Percentiles rank a stretch among this genome's conserved stretches.
Evolutionary conservation across 2,888 invertebrate species (phyloP).

Genomic region (Agrilus cyanescens): DNA sequence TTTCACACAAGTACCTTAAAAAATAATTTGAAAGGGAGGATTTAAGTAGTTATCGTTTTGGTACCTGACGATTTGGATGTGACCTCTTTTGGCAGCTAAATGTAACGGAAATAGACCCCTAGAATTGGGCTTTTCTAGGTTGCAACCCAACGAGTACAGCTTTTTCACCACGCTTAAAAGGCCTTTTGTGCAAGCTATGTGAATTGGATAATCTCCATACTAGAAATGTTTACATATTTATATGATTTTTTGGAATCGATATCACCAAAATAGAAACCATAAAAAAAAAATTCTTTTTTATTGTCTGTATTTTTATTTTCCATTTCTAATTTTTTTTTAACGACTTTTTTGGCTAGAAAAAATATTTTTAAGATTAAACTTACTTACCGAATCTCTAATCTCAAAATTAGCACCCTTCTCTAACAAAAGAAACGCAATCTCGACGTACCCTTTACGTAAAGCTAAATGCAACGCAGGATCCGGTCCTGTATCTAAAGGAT

Average conservation of each 20-base stretch:
- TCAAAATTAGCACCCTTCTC: constrained; percentile 49
- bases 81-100: constrained; percentile 58
- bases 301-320: too few relatives aligned
- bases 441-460: constrained; percentile 41
- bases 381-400: constrained; percentile 38
- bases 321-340: too few relatives aligned
- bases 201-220: constrained; percentile 49
- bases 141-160: constrained; percentile 46
- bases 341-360: too few relatives aligned
- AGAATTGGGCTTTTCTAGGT: constrained; percentile 50
- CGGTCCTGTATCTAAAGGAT: constrained; percentile 30
- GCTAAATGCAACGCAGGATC: constrained; percentile 49
- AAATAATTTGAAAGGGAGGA: neutral
- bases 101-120: constrained; percentile 54
- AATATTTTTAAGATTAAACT: neutral
- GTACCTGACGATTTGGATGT: constrained; percentile 57
- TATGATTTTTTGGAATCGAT: neutral
- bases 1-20: constrained; percentile 51
- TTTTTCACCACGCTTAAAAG: constrained; percentile 44
- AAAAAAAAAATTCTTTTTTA: too few relatives aligned
- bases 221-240: constrained; percentile 24
- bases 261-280: too few relatives aligned
- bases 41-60: constrained; percentile 8
- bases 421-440: constrained; percentile 46
- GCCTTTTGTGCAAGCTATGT: constrained; percentile 44